phyloP scores from a whole-genome alignment of 2,888 invertebrate species.

The Reticulitermes lucifugus region DNA sequence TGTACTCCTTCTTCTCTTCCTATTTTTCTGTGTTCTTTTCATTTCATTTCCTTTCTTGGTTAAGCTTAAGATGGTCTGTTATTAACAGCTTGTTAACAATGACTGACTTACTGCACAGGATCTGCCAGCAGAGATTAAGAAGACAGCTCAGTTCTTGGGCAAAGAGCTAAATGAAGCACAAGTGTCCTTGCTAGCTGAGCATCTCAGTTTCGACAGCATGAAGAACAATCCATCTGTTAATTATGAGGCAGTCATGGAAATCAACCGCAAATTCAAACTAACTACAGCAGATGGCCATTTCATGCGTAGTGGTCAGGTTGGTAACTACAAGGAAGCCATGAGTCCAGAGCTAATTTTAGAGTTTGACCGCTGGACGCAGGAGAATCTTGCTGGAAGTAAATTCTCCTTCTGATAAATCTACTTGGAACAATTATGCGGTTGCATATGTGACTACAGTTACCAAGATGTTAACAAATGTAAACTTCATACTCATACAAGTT shows the following conservation, averaged over 20 bases:
- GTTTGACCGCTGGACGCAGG: slow-evolving; percentile 66
- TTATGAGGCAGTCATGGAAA: slow-evolving; percentile 60
- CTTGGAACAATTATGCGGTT: neutral
- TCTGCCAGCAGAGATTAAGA: slow-evolving; percentile 66
- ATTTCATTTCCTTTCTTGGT: too few species aligned
- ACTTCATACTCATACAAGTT: too few species aligned
- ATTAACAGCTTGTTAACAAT: too few species aligned
- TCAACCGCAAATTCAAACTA: slow-evolving; percentile 61
- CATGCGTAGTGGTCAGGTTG: slow-evolving; percentile 65
- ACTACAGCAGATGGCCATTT: slow-evolving; percentile 62
- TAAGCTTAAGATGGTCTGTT: too few species aligned
- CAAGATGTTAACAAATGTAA: too few species aligned
- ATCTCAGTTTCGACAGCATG: slow-evolving; percentile 73
- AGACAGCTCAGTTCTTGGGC: slow-evolving; percentile 67
- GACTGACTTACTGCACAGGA: slow-evolving; percentile 58
- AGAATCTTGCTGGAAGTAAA: slow-evolving; percentile 59
- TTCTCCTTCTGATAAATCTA: slow-evolving; percentile 51
- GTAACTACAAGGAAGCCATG: slow-evolving; percentile 61
- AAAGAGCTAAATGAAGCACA: slow-evolving; percentile 64
- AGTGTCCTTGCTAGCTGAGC: slow-evolving; percentile 64
- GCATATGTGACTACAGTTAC: neutral
- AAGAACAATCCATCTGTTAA: slow-evolving; percentile 71
- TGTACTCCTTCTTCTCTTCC: too few species aligned
- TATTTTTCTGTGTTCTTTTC: too few species aligned
- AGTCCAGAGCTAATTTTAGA: slow-evolving; percentile 62